Evolutionary conservation across 2,797 vertebrate genomes (phyloP).

Genomic region (Gila robusta): DNA sequence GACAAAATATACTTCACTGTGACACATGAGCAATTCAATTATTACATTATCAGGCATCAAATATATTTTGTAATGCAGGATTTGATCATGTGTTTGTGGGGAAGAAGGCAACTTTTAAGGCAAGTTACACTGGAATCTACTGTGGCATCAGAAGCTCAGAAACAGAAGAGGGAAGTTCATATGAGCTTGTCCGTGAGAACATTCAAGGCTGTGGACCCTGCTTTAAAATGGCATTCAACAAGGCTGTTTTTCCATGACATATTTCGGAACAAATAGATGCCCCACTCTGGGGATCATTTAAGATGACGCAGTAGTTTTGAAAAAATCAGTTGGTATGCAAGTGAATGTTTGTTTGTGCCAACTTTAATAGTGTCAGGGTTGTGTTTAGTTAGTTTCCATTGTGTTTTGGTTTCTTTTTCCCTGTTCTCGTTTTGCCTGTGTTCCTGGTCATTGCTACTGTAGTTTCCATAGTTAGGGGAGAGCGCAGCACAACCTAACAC

Average conservation of each 20-base stretch:
- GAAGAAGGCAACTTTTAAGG: neutral
- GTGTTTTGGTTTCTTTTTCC: neutral
- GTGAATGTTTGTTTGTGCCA: conserved; percentile 29
- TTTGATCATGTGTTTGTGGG: neutral
- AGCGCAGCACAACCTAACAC: no score
- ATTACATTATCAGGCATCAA: neutral
- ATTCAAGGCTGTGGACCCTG: conserved; percentile 4
- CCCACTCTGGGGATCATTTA: conserved; percentile 1
- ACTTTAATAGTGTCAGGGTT: neutral
- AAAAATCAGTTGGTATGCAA: neutral
- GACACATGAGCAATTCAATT: neutral
- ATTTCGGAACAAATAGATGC: neutral
- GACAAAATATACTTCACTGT: neutral
- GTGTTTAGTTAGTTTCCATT: neutral
- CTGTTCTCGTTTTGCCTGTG: neutral
- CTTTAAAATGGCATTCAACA: conserved; percentile 7
- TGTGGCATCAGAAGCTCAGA: neutral
- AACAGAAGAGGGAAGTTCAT: neutral
- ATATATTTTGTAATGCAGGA: conserved; percentile 15
- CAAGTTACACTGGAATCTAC: neutral
- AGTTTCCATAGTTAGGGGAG: no score
- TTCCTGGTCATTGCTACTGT: neutral
- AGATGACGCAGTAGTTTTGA: conserved; percentile 1
- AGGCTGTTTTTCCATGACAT: conserved; percentile 29
- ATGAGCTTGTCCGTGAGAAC: neutral